Evolutionary conservation across 2,888 invertebrate genomes (phyloP).

Genomic region (Diarsia rubi): DNA sequence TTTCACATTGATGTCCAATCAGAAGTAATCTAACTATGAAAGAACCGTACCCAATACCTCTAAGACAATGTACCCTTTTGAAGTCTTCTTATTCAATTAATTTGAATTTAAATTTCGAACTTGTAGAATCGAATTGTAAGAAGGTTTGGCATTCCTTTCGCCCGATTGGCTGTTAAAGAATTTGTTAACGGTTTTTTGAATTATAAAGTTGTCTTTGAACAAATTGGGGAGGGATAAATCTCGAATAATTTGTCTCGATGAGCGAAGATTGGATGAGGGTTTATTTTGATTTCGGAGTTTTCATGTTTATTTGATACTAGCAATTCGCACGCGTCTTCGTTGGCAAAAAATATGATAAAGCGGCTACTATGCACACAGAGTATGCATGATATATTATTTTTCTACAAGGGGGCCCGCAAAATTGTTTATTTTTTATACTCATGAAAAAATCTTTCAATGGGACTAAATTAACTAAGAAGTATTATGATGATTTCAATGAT

Average conservation of each 20-base stretch:
- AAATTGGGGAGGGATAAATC: conserved; percentile 26
- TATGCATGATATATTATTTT: too few species aligned
- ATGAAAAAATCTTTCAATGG: background rate
- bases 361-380: too few species aligned
- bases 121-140: conserved; percentile 58
- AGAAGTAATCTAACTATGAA: background rate
- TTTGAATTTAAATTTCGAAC: conserved; percentile 63
- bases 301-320: conserved; percentile 8
- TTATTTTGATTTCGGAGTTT: conserved; percentile 5
- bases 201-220: conserved; percentile 48
- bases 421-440: too few species aligned
- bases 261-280: background rate
- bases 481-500: too few species aligned
- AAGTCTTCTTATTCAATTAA: conserved; percentile 65
- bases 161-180: conserved; percentile 55
- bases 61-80: conserved; percentile 53
- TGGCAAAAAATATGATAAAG: too few species aligned
- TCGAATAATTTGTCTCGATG: conserved; percentile 34
- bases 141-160: conserved; percentile 51
- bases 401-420: too few species aligned
- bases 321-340: too few species aligned
- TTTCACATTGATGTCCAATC: background rate
- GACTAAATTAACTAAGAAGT: too few species aligned
- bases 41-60: conserved; percentile 26
- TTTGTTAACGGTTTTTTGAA: conserved; percentile 40